phyloP scores from a whole-genome alignment of 2,113 vertebrate species.

The Nannospalax galili region DNA sequence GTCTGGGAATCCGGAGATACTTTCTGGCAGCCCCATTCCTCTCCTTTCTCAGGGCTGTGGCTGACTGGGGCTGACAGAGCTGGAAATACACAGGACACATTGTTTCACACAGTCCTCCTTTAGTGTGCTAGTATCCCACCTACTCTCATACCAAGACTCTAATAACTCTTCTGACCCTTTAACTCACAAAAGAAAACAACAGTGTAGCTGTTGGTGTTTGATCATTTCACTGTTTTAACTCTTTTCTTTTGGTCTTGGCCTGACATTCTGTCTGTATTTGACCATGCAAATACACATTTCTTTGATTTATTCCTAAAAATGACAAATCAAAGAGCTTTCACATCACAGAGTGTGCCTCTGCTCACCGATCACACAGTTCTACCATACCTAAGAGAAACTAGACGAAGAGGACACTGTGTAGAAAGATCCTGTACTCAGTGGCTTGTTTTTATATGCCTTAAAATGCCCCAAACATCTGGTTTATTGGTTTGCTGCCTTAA shows the following conservation, averaged over 20 bases:
- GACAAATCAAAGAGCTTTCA: background rate
- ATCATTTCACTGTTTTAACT: background rate
- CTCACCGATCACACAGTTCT: background rate
- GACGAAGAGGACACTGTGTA: background rate
- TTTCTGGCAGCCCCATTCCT: background rate
- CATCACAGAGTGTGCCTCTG: background rate
- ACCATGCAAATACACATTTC: background rate
- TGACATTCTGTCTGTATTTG: background rate
- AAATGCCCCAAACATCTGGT: background rate
- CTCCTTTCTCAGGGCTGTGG: background rate
- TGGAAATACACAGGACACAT: background rate
- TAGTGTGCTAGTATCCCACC: background rate
- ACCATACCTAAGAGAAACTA: background rate
- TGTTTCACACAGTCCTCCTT: background rate
- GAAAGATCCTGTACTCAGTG: background rate
- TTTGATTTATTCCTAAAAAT: conserved; percentile 1
- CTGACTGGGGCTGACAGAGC: background rate
- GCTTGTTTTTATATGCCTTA: conserved; percentile 28
- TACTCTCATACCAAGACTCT: background rate
- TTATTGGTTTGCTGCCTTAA: background rate
- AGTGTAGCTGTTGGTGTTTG: background rate
- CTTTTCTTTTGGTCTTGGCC: background rate
- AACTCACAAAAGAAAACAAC: background rate
- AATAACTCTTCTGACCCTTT: background rate
- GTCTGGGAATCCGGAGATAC: background rate